Evolutionary conservation across 2,888 invertebrate species (phyloP), one percentile per base, ranked within the genome.

Genomic region (Euphydryas editha): DNA sequence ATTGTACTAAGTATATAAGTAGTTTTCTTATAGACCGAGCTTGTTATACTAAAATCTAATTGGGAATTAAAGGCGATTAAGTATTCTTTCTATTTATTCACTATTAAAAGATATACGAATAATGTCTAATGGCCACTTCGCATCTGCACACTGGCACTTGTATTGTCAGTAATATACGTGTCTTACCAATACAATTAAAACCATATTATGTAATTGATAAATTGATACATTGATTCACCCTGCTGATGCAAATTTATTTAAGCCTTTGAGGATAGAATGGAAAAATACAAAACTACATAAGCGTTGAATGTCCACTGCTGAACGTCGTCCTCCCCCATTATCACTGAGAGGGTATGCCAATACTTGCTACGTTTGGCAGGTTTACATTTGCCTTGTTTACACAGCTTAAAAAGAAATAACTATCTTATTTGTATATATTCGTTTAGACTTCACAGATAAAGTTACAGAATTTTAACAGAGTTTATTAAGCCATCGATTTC

Each of bases 51-150:
- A 13, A 13, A 20, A 20, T 17, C 20, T 11, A 47, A 21, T 3
- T 20, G 20, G 21, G 47, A 47, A 47, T 47, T 47, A 47, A 47
- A 20, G 47, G 47, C 13, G 15, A n/a, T 47, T 20, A 47, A n/a
- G n/a, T 44, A 13, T 47, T 11, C 13, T 44, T 47, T 18, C 20
- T 13, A 20, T 44, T 44, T 44, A 44, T 44, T 44, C n/a, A 44
- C n/a, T n/a, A n/a, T 44, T 3, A n/a, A 44, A 44, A n/a, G 42
- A n/a, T n/a, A 44, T 6, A 44, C 15, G 15, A n/a, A n/a, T 15
- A n/a, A 30, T 30, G 30, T 5, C 8, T 15, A n/a, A 30, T 30
- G 30, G 30, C 8, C 5, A 5, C 8, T 30, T 30, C 4, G 30
- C 8, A 30, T 30, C 8, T 30, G 30, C 4, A 8, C 8, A 6